phyloP scores from a whole-genome alignment of 2,797 vertebrate genomes.

The Cuculus canorus region DNA sequence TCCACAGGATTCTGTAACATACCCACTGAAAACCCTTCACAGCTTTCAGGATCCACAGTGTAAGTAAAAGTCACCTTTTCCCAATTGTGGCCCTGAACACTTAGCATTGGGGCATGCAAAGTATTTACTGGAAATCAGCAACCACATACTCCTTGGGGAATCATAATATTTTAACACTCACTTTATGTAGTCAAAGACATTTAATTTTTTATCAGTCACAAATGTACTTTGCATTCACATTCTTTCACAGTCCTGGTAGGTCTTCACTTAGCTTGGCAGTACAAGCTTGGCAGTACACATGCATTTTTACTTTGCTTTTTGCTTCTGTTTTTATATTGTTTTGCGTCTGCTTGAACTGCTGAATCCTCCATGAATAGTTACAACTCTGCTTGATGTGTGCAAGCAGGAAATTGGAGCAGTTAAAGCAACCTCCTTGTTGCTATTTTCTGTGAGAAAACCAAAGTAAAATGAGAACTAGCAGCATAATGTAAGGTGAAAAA shows the following conservation, averaged over 20 bases:
- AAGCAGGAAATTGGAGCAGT: slow-evolving; percentile 13
- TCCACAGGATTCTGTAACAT: background rate
- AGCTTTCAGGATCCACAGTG: background rate
- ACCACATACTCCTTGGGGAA: background rate
- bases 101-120: background rate
- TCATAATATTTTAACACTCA: background rate
- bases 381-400: background rate
- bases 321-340: slow-evolving; percentile 8
- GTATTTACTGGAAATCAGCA: background rate
- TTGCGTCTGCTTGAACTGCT: background rate
- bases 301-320: background rate
- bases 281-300: background rate
- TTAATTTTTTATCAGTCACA: slow-evolving; percentile 20
- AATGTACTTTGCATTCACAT: background rate
- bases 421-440: background rate
- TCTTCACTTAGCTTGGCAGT: background rate
- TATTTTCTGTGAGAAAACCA: background rate
- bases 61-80: background rate
- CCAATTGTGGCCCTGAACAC: background rate
- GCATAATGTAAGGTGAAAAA: background rate
- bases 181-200: background rate
- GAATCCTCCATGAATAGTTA: slow-evolving; percentile 17
- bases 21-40: background rate
- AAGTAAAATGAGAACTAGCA: background rate
- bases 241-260: background rate